Percentiles rank a stretch among this genome's conserved stretches.
These are phyloP conservation scores for Thecocarcelia acutangulata DNA, from an alignment of 2,888 invertebrate genomes.

Conservation along the genomic window DNA sequence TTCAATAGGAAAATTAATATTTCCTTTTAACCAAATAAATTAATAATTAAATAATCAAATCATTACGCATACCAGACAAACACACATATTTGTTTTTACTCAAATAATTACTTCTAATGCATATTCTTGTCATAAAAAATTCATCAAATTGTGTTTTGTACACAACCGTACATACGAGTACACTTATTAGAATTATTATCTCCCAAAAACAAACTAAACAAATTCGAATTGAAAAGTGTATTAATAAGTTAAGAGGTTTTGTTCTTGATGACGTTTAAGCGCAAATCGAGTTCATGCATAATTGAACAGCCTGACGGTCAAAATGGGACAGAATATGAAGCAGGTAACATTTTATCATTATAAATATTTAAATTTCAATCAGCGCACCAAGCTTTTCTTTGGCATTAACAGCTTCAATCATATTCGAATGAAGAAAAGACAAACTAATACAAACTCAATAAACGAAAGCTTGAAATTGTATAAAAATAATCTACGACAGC, in stretches of 20 bases:
- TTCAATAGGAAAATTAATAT: no score
- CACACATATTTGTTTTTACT: not conserved
- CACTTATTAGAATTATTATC: not conserved
- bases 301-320: slow-evolving; percentile 13
- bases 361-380: slow-evolving; percentile 71
- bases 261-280: slow-evolving; percentile 1
- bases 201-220: not conserved
- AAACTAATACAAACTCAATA: slow-evolving; percentile 10
- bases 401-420: slow-evolving; percentile 25
- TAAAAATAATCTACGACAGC: not conserved
- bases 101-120: not conserved
- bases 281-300: slow-evolving; percentile 46
- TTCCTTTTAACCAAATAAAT: no score
- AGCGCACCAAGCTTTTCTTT: slow-evolving; percentile 43
- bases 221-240: not conserved
- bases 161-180: not conserved
- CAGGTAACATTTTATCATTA: slow-evolving; percentile 43
- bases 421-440: slow-evolving; percentile 15
- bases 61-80: no score
- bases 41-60: no score
- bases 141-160: not conserved
- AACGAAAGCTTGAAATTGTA: not conserved
- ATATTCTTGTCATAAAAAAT: not conserved
- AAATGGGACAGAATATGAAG: not conserved
- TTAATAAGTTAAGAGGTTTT: not conserved